Conservation (phyloP, 2,888 invertebrate genomes). For the Timema cristinae region DNA sequence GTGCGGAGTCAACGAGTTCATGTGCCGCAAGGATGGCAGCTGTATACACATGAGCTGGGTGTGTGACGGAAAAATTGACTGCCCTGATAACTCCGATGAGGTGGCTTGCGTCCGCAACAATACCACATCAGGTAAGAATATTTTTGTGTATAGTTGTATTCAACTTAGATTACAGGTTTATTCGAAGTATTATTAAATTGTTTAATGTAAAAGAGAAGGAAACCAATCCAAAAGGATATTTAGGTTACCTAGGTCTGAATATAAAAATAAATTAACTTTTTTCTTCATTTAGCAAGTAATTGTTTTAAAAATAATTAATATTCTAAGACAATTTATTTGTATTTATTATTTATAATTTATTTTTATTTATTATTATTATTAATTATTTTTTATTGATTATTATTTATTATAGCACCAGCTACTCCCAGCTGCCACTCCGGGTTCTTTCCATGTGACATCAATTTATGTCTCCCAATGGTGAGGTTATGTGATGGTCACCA, state of each 20-base stretch:
- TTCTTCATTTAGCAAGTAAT: not conserved
- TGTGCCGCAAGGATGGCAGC: constrained; percentile 58
- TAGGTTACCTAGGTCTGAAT: no score
- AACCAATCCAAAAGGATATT: no score
- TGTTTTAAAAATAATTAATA: not conserved
- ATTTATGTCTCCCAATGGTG: constrained; percentile 56
- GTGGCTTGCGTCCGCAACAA: constrained; percentile 41
- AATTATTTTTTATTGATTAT: no score
- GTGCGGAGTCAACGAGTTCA: constrained; percentile 48
- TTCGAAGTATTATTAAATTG: no score
- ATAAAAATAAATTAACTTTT: not conserved
- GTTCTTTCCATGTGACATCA: constrained; percentile 54
- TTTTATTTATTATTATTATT: not conserved
- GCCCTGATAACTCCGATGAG: constrained; percentile 56
- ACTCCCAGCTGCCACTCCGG: constrained; percentile 51
- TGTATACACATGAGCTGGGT: constrained; percentile 52
- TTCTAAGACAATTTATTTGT: not conserved
- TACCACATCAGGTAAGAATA: no score
- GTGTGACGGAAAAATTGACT: constrained; percentile 54
- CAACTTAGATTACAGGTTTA: no score
- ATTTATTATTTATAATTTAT: not conserved
- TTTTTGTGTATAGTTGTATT: no score
- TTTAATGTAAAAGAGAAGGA: no score
- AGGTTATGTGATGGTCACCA: constrained; percentile 62
- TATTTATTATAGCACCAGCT: constrained; percentile 38